Percentiles rank a stretch among this genome's conserved stretches.
phyloP scores from a whole-genome alignment of 2,888 invertebrate species.

The Conus canariensis region DNA sequence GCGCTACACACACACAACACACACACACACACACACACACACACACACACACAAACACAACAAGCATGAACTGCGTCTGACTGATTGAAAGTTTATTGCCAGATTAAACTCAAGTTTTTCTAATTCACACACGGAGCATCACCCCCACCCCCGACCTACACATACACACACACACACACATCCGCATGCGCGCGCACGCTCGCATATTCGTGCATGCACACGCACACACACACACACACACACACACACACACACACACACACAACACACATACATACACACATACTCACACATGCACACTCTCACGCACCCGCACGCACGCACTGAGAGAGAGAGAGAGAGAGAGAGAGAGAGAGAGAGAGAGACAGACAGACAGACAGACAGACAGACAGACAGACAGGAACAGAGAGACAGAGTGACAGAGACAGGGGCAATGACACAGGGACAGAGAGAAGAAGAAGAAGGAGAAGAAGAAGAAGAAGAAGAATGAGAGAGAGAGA shows the following conservation, averaged over 20 bases:
- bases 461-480: neutral
- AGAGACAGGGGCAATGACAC: neutral
- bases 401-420: neutral
- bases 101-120: neutral
- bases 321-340: neutral
- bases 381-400: neutral
- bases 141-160: neutral
- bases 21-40: no score
- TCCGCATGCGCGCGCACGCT: neutral
- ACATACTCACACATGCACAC: neutral
- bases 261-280: neutral
- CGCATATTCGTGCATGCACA: neutral
- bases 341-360: neutral
- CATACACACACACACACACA: slow-evolving; percentile 9
- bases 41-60: no score
- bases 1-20: no score
- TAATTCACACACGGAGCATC: neutral
- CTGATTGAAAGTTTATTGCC: no score
- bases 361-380: neutral
- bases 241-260: neutral
- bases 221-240: neutral
- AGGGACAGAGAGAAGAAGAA: neutral
- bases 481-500: neutral
- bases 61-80: no score
- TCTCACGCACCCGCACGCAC: neutral